Evolutionary conservation across 2,888 invertebrate genomes (phyloP).

Genomic region (Chelonus formosanus): DNA sequence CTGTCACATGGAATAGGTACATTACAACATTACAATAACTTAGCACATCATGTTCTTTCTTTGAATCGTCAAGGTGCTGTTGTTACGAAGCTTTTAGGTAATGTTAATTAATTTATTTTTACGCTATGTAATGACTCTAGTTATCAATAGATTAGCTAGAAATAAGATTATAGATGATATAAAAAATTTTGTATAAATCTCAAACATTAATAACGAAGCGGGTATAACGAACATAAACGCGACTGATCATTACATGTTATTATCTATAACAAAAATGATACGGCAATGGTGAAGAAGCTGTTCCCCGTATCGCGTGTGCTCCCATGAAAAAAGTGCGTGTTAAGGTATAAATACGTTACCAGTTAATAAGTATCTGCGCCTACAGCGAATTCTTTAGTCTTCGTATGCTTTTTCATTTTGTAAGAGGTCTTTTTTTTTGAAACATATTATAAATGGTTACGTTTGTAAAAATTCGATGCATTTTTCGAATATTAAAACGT

Average conservation of each 20-base stretch:
- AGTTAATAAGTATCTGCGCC: slow-evolving; percentile 62
- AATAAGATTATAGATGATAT: no score
- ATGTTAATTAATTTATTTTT: slow-evolving; percentile 52
- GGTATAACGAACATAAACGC: no score
- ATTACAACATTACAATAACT: slow-evolving; percentile 83
- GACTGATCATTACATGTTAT: no score
- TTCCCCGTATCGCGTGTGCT: slow-evolving; percentile 60
- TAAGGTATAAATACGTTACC: slow-evolving; percentile 59
- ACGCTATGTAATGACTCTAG: no score
- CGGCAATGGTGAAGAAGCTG: no score
- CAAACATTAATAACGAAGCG: no score
- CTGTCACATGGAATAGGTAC: slow-evolving; percentile 78
- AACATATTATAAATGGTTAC: neutral
- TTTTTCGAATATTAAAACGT: no score
- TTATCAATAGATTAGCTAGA: neutral
- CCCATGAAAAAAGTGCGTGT: slow-evolving; percentile 64
- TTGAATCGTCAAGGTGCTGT: slow-evolving; percentile 85
- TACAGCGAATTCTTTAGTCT: slow-evolving; percentile 56
- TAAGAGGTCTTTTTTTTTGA: slow-evolving; percentile 3
- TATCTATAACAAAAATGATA: no score
- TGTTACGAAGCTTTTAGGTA: slow-evolving; percentile 86
- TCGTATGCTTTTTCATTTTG: neutral
- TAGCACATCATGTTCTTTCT: slow-evolving; percentile 89
- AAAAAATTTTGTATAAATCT: no score
- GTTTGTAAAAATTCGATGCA: no score